Base-by-base conservation (phyloP, 2,888 invertebrate species). In the Luffia ferchaultella region DNA sequence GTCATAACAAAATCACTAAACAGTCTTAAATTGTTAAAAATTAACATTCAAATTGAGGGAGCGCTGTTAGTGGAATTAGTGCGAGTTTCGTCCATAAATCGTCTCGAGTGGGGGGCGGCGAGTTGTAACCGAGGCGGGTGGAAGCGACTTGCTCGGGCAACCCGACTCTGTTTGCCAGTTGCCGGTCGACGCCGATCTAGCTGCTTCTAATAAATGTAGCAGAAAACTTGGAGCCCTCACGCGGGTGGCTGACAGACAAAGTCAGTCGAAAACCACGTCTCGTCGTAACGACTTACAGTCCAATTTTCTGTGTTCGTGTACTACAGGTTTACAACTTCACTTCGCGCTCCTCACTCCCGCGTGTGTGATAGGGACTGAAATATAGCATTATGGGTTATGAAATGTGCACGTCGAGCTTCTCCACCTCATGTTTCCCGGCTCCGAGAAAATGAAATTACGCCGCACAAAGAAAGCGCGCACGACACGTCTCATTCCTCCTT, bases 1-100 rank as follows among this genome's bases (percentile, higher is more conserved):
- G n/a, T 73, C 71, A 68, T 70, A 71, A 70, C 68, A 67, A 73
- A 73, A 71, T 73, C 72, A 68, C 69, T 73, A 72, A 74, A 73
- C 70, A 71, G 68, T 69, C 71, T 70, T 68, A 73, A 80, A 78
- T 80, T 77, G 77, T 76, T 76, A 80, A 80, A 80, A 78, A 80
- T 80, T 80, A 76, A 73, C 78, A 82, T 82, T 78, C 72, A 78
- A 79, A 80, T 80, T 74, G 76, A 70, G 72, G 70, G 70, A 73
- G 48, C 61, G 72, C 73, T 74, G 76, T 79, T 77, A 80, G 79
- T 75, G 73, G 78, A 76, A 80, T 80, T 80, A 79, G 76, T 76
- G 67, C 63, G 72, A 74, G 71, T 75, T 74, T 68, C 65, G 65
- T 68, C 70, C 75, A 74, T 82, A 79, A 82, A 82, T 80, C 75